These are phyloP conservation scores for Rambutsinella grinnellia DNA, from an alignment of 2,888 invertebrate species.

Conservation along the genomic window DNA sequence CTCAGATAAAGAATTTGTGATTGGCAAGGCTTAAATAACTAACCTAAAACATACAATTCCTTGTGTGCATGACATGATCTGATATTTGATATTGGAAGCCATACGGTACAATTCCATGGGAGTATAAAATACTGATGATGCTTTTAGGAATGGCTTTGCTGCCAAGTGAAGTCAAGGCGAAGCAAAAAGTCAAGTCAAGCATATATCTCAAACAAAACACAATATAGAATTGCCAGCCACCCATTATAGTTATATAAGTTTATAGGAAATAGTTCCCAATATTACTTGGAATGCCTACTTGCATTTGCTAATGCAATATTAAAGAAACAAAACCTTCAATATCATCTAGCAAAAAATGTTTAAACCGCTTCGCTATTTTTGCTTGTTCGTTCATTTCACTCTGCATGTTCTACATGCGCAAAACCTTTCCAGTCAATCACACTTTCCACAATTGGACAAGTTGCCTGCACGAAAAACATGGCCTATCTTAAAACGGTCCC, in stretches of 20 bases:
- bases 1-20: background rate
- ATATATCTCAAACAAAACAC: no score
- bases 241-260: background rate
- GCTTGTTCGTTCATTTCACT: background rate
- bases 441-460: background rate
- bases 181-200: slow-evolving; percentile 31
- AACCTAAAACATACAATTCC: background rate
- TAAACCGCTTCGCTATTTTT: background rate
- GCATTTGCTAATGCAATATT: no score
- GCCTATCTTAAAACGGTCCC: slow-evolving; percentile 34
- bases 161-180: slow-evolving; percentile 52
- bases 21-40: background rate
- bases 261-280: no score
- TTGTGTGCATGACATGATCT: no score
- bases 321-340: background rate
- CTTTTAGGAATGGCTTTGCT: slow-evolving; percentile 1
- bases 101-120: no score
- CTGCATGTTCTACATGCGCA: background rate
- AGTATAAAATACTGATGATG: background rate
- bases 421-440: slow-evolving; percentile 48
- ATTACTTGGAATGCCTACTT: no score
- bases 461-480: slow-evolving; percentile 2
- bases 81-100: background rate
- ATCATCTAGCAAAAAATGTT: background rate
- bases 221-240: no score